Percentiles rank a stretch among this genome's conserved stretches.
Evolutionary conservation across 2,888 invertebrate genomes (phyloP).

Genomic region (Callosobruchus maculatus): DNA sequence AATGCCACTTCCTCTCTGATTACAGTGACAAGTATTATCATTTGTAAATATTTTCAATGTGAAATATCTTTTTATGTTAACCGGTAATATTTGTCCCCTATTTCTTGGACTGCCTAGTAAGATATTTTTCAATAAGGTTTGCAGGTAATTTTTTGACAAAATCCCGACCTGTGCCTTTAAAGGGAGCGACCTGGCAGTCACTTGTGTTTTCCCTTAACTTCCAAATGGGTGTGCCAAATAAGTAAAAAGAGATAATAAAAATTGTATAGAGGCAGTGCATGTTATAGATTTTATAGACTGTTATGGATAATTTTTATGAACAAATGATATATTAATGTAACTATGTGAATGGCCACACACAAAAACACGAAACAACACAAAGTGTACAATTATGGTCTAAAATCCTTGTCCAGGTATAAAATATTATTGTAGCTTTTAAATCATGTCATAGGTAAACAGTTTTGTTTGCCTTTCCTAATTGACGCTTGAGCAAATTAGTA

Average conservation of each 20-base stretch:
- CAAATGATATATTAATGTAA: neutral
- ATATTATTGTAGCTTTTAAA: neutral
- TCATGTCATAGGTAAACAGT: no score
- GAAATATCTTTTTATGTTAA: neutral
- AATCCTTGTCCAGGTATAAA: neutral
- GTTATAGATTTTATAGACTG: constrained; percentile 51
- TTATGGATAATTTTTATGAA: constrained; percentile 38
- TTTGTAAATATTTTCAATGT: neutral
- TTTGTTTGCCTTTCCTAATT: no score
- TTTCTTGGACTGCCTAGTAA: neutral
- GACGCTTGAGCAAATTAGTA: no score
- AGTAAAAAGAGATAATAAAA: constrained; percentile 33
- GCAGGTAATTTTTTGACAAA: neutral
- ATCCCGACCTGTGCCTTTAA: constrained; percentile 38
- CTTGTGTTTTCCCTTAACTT: constrained; percentile 36
- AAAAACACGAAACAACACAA: neutral
- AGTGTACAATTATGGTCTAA: neutral
- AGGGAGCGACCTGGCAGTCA: constrained; percentile 31
- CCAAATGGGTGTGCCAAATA: constrained; percentile 45
- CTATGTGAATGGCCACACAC: neutral
- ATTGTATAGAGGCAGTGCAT: constrained; percentile 40
- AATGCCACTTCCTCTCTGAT: neutral
- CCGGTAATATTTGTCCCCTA: neutral
- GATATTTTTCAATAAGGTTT: neutral
- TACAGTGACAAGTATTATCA: neutral